Percentiles rank a stretch among this genome's conserved stretches.
These are phyloP conservation scores for Diorhabda carinulata DNA, from an alignment of 1,140 invertebrate species.

Conservation along the genomic window DNA sequence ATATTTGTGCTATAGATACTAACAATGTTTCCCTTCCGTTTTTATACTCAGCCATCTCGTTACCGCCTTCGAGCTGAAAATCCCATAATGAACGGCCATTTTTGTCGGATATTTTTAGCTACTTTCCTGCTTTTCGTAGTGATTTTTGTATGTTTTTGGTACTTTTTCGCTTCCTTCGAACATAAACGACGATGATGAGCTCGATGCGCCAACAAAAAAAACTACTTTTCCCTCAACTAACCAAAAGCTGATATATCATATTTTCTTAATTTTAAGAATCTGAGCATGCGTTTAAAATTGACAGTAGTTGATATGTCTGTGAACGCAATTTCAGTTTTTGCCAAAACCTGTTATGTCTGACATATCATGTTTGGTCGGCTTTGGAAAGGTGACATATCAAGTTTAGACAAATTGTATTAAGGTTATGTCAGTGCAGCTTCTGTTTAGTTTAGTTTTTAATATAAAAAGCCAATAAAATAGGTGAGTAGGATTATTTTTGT, in stretches of 20 bases:
- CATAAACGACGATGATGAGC: constrained; percentile 11
- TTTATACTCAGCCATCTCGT: background rate
- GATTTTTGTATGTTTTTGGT: constrained; percentile 19
- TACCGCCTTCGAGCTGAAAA: constrained; percentile 16
- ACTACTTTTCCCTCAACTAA: background rate
- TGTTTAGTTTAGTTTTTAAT: background rate
- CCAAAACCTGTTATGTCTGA: constrained; percentile 4
- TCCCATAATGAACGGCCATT: constrained; percentile 19
- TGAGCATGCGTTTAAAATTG: constrained; percentile 5
- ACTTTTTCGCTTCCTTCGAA: constrained; percentile 13
- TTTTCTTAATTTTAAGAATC: background rate
- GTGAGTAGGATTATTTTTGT: background rate
- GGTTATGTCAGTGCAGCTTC: background rate
- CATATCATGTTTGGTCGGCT: constrained; percentile 4
- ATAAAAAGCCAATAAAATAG: constrained; percentile 1
- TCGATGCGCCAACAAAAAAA: constrained; percentile 5
- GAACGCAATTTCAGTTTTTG: background rate
- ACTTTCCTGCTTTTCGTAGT: constrained; percentile 17
- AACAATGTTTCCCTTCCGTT: constrained; percentile 1
- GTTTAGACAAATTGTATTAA: background rate
- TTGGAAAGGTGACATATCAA: constrained; percentile 1
- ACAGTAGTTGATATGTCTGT: background rate
- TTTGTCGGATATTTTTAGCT: constrained; percentile 13
- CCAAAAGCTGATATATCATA: too few species aligned
- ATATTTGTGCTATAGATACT: constrained; percentile 1